Base-by-base conservation (phyloP, 1,140 invertebrate genomes). In the Drosophila aff. region DNA sequence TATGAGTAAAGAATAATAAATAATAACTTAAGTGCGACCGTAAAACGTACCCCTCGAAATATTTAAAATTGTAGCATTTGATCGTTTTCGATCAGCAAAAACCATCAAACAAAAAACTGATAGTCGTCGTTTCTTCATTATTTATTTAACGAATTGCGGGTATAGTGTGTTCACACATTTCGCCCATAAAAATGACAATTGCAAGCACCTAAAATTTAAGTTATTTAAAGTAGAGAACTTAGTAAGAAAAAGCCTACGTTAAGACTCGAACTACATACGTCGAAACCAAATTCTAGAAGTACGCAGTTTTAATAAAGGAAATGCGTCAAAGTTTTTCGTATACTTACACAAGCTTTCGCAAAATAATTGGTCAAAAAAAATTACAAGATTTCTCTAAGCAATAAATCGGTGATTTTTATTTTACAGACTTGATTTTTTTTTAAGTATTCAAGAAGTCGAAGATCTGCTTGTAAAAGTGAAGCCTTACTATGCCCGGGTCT, bases 1-100 rank as follows among this genome's bases (percentile, higher is more conserved):
- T 52, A 73, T 73, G 71, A 72, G 71, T 61, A 73, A 73, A 38
- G 26, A 68, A 52, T 74, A 86, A 73, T 71, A 76, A 74, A 71
- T 61, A 81, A 73, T 60, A 75, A 71, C 55, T 65, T 64, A 72
- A 83, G 68, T 72, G 72, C 80, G 81, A 82, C 67, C 64, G 40
- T 23, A 40, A 23, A 71, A 47, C 64, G 49, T 67, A 73, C 44
- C 33, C 46, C 31, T 73, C 68, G 65, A 73, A 73, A 73, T 59
- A 73, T 73, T 61, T 52, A 52, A 73, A 73, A 61, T 61, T 49
- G 44, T 73, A 73, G 68, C 55, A 60, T 61, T 52, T 49, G 71
- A 73, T 73, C 71, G 68, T 73, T 73, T 73, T 73, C 55, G 71
- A 73, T 73, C 67, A 58, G 16, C 52, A 21, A 61, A 33, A 36